Percentiles rank a stretch among this genome's conserved stretches.
These are phyloP conservation scores for Quadroppia sp. DNA, from an alignment of 2,888 invertebrate genomes.

Conservation along the genomic window DNA sequence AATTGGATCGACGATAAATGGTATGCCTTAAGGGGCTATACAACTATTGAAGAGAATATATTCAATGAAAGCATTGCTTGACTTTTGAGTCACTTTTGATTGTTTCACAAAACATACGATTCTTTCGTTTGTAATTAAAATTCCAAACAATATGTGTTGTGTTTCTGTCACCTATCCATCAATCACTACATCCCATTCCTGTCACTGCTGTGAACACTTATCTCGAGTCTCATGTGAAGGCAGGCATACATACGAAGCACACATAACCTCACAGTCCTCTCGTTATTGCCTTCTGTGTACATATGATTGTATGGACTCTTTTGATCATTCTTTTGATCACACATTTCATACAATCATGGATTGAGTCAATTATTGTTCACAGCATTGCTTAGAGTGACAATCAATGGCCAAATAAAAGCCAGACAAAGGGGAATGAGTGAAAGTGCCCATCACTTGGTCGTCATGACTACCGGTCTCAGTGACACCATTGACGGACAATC, in stretches of 20 bases:
- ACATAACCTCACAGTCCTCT: neutral
- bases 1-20: neutral
- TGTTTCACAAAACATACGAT: neutral
- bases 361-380: neutral
- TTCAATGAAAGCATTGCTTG: neutral
- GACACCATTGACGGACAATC: constrained; percentile 28
- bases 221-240: constrained; percentile 6
- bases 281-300: neutral
- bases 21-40: neutral
- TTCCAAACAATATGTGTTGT: neutral
- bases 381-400: constrained; percentile 21
- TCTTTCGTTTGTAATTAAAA: neutral
- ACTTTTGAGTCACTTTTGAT: neutral
- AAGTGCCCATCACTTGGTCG: constrained; percentile 24
- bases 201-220: neutral
- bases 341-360: neutral
- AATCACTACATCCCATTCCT: neutral
- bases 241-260: neutral
- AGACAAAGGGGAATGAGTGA: constrained; percentile 13
- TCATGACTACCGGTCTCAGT: constrained; percentile 1
- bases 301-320: constrained; percentile 11
- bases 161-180: neutral
- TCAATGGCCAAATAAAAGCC: constrained; percentile 23
- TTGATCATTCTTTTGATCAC: neutral
- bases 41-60: neutral